Percentiles rank a stretch among this genome's conserved stretches.
Evolutionary conservation across 2,113 vertebrate species (phyloP).

Genomic region (Corydoras maculifer): DNA sequence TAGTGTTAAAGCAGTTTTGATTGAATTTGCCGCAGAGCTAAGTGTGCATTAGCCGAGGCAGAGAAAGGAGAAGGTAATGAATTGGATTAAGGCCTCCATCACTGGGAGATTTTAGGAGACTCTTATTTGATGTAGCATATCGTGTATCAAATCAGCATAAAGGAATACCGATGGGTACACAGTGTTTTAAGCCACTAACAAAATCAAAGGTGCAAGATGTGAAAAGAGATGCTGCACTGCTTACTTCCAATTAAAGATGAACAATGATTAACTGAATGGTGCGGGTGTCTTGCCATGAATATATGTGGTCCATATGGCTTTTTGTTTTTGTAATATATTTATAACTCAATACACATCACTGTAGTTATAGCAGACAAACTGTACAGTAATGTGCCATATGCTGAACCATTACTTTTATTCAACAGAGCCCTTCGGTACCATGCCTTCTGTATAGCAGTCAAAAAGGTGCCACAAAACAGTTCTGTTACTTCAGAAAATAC

Average conservation of each 20-base stretch:
- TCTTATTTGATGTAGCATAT: constrained; percentile 23
- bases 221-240: constrained; percentile 24
- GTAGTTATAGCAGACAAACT: constrained; percentile 40
- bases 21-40: constrained; percentile 31
- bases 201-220: constrained; percentile 23
- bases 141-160: constrained; percentile 32
- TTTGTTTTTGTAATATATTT: constrained; percentile 25
- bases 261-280: constrained; percentile 34
- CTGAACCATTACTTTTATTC: constrained; percentile 37
- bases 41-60: constrained; percentile 35
- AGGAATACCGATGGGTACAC: constrained; percentile 23
- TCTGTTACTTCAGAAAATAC: constrained; percentile 4
- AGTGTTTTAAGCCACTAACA: constrained; percentile 23
- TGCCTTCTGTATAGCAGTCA: constrained; percentile 26
- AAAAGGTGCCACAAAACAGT: constrained; percentile 24
- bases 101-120: constrained; percentile 31
- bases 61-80: constrained; percentile 28
- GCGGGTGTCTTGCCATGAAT: constrained; percentile 21
- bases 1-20: constrained; percentile 29
- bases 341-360: constrained; percentile 35
- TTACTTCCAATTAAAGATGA: constrained; percentile 42
- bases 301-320: constrained; percentile 24
- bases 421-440: constrained; percentile 29
- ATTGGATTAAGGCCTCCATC: constrained; percentile 37
- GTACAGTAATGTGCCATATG: constrained; percentile 40